Evolutionary conservation across 2,113 vertebrate species (phyloP).

Genomic region (Scopus umbretta): DNA sequence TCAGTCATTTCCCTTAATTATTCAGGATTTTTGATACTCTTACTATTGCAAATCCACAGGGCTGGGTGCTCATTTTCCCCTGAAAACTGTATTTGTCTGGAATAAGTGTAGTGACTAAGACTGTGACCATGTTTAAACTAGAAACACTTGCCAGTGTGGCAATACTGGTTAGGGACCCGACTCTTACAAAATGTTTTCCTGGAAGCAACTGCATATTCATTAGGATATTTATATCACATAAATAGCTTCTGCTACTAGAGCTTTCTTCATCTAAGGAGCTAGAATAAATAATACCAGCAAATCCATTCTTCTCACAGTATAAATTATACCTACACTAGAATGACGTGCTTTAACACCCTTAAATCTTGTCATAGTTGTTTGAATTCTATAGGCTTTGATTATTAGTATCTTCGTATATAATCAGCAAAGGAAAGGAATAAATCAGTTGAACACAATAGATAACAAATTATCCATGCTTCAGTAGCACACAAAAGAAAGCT

Average conservation of each 20-base stretch:
- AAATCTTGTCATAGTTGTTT: neutral
- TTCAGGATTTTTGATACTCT: neutral
- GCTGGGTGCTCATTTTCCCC: neutral
- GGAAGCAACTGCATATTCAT: neutral
- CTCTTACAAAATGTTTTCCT: neutral
- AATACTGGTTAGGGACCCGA: neutral
- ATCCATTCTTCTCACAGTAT: neutral
- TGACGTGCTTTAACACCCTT: fast-evolving
- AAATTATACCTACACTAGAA: neutral
- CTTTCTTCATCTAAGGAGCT: neutral
- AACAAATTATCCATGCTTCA: neutral
- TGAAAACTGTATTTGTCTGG: neutral
- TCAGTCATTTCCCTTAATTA: neutral
- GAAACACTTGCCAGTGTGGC: neutral
- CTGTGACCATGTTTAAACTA: neutral
- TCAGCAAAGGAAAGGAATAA: neutral
- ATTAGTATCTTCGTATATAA: neutral
- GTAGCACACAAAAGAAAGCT: neutral
- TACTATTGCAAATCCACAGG: neutral
- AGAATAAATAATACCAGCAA: neutral
- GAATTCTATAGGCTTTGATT: neutral
- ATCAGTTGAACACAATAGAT: neutral
- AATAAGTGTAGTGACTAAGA: neutral
- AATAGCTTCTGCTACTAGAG: neutral
- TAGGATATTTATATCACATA: neutral